Conservation (phyloP, 2,888 invertebrate species). For the Gymnoscelis rufifasciata region DNA sequence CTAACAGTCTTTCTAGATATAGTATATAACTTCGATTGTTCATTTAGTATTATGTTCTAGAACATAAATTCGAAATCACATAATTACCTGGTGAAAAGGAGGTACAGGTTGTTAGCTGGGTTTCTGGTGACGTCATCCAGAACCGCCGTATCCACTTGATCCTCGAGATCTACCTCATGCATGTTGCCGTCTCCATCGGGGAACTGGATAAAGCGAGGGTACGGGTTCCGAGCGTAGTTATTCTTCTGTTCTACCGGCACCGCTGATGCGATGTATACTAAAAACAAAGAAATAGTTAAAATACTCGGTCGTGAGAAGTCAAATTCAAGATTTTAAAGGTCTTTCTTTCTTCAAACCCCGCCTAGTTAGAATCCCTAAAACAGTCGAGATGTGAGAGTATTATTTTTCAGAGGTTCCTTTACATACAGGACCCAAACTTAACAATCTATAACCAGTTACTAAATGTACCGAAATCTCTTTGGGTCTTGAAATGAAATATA, state of each 20-base stretch:
- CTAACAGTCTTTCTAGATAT: no score
- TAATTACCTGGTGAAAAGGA: slow-evolving; percentile 44
- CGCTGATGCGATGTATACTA: slow-evolving; percentile 33
- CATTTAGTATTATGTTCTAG: no score
- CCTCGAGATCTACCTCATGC: slow-evolving; percentile 42
- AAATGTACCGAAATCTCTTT: no score
- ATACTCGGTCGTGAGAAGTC: background rate
- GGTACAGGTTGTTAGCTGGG: slow-evolving; percentile 39
- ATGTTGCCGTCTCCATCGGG: slow-evolving; percentile 39
- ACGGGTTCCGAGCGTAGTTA: slow-evolving; percentile 19
- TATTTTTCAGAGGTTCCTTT: no score
- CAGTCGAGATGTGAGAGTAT: no score
- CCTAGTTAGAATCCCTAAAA: no score
- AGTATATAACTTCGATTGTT: no score
- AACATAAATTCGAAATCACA: no score
- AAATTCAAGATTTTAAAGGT: background rate
- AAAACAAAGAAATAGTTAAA: slow-evolving; percentile 1
- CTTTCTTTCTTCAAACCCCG: background rate
- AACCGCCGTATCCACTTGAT: slow-evolving; percentile 35
- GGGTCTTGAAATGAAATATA: no score
- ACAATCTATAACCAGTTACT: no score
- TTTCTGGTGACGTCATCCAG: slow-evolving; percentile 37
- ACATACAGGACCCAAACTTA: no score
- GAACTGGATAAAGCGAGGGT: slow-evolving; percentile 39
- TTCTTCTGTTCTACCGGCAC: slow-evolving; percentile 30